Percentiles rank a stretch among this genome's conserved stretches.
Conservation (phyloP, 2,113 vertebrate genomes). For the Planiliza haematocheilus region DNA sequence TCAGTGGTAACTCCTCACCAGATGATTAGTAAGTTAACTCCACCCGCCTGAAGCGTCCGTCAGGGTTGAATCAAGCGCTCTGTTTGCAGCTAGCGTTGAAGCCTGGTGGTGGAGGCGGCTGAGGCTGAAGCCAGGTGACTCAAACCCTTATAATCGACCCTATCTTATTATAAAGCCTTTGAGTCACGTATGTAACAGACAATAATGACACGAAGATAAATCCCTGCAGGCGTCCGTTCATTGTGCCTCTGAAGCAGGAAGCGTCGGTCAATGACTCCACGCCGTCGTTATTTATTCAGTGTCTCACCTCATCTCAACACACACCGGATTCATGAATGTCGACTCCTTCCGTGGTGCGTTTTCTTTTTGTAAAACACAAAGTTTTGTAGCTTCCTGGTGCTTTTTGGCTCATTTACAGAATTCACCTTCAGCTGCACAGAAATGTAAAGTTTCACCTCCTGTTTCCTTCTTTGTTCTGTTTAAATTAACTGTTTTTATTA, state of each 20-base stretch:
- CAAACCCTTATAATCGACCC: slow-evolving; percentile 39
- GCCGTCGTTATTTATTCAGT: slow-evolving; percentile 32
- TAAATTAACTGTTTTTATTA: neutral
- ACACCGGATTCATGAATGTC: slow-evolving; percentile 42
- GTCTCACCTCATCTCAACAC: slow-evolving; percentile 51
- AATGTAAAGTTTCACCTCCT: slow-evolving; percentile 21
- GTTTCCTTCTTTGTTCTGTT: neutral
- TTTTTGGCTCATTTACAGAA: slow-evolving; percentile 33
- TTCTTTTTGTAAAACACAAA: slow-evolving; percentile 33
- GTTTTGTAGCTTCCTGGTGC: slow-evolving; percentile 34
- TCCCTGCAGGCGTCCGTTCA: slow-evolving; percentile 57
- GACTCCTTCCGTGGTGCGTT: neutral
- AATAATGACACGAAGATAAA: neutral
- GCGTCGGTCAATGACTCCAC: slow-evolving; percentile 21
- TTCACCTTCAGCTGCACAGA: slow-evolving; percentile 39
- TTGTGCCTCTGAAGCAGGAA: slow-evolving; percentile 63
- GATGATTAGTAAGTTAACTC: neutral
- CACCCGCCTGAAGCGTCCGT: neutral
- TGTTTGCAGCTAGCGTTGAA: neutral
- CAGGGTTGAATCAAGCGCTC: neutral
- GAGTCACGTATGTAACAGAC: too few relatives aligned
- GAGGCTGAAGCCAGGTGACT: slow-evolving; percentile 19
- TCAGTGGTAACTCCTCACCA: too few relatives aligned
- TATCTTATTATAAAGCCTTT: slow-evolving; percentile 20
- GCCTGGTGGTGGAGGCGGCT: slow-evolving; percentile 30